phyloP scores from a whole-genome alignment of 2,797 vertebrate genomes.

The Malacoctenus gilli region DNA sequence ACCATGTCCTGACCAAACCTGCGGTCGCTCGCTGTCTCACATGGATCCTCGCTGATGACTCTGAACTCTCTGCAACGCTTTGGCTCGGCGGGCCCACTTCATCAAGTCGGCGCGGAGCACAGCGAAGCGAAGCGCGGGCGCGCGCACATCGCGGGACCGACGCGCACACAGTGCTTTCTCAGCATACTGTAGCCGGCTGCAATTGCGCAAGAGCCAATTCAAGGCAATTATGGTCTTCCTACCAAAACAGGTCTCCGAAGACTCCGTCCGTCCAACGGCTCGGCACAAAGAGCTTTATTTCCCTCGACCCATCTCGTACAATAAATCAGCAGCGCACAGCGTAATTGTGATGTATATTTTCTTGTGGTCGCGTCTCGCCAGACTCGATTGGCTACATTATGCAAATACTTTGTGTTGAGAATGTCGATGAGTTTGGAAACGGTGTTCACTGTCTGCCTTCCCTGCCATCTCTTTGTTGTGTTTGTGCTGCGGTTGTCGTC shows the following conservation, averaged over 20 bases:
- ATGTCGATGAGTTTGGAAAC: conserved; percentile 50
- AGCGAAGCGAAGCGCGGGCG: conserved; percentile 19
- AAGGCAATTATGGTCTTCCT: conserved; percentile 80
- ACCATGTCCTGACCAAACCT: conserved; percentile 71
- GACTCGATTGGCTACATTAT: conserved; percentile 46
- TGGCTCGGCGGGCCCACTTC: conserved; percentile 68
- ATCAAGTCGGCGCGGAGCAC: conserved; percentile 71
- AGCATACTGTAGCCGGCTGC: conserved; percentile 65
- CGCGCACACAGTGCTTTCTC: conserved; percentile 64
- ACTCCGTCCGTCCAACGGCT: conserved; percentile 61
- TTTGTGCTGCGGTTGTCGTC: conserved; percentile 51
- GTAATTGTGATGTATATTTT: conserved; percentile 66
- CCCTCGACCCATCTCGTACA: conserved; percentile 48
- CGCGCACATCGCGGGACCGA: conserved; percentile 33
- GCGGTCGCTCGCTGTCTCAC: conserved; percentile 79
- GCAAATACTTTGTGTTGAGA: conserved; percentile 53
- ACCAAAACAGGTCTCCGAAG: conserved; percentile 74
- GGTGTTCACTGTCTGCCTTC: conserved; percentile 26
- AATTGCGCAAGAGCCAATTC: conserved; percentile 76
- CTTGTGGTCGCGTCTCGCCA: conserved; percentile 48
- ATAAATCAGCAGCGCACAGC: conserved; percentile 63
- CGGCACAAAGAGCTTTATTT: conserved; percentile 66
- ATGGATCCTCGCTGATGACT: conserved; percentile 78
- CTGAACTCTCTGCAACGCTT: conserved; percentile 73
- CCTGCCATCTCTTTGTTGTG: conserved; percentile 38